Percentiles rank a stretch among this genome's conserved stretches.
phyloP scores from a whole-genome alignment of 2,113 vertebrate species.

The Polypterus senegalus region DNA sequence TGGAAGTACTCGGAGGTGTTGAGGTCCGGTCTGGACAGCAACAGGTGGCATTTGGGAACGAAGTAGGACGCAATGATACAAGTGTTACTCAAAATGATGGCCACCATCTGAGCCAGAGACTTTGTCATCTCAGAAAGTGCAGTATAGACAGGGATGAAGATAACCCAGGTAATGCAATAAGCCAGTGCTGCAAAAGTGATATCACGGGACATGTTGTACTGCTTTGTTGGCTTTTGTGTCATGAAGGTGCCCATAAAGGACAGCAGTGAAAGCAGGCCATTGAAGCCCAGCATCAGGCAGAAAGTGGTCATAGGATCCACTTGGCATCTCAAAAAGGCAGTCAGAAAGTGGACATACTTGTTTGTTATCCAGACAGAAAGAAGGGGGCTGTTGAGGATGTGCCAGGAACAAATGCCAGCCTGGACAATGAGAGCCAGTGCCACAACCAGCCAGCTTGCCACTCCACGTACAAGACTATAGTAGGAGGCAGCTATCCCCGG shows the following conservation, averaged over 20 bases:
- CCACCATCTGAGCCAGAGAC: conserved; percentile 38
- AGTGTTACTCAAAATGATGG: conserved; percentile 43
- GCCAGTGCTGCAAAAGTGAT: conserved; percentile 60
- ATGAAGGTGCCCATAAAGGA: conserved; percentile 81
- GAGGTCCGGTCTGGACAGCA: conserved; percentile 52
- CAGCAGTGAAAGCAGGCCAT: conserved; percentile 35
- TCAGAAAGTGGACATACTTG: conserved; percentile 38
- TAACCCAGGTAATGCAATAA: conserved; percentile 63
- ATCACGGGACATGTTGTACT: conserved; percentile 62
- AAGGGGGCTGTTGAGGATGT: conserved; percentile 18
- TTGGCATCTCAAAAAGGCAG: conserved; percentile 46
- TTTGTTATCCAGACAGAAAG: conserved; percentile 25
- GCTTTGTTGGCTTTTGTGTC: conserved; percentile 42
- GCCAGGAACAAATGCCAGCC: conserved; percentile 43
- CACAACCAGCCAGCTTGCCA: conserved; percentile 38
- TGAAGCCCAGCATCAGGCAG: conserved; percentile 46
- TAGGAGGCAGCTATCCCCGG: conserved; percentile 32
- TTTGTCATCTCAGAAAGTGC: conserved; percentile 27
- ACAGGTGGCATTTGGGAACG: conserved; percentile 65
- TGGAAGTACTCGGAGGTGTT: conserved; percentile 57
- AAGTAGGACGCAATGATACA: conserved; percentile 53
- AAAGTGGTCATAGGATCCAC: conserved; percentile 43
- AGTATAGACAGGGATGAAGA: conserved; percentile 58
- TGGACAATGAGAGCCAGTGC: conserved; percentile 42
- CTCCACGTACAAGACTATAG: conserved; percentile 32